Evolutionary conservation across 2,113 vertebrate species (phyloP).

Genomic region (Piaya cayana): DNA sequence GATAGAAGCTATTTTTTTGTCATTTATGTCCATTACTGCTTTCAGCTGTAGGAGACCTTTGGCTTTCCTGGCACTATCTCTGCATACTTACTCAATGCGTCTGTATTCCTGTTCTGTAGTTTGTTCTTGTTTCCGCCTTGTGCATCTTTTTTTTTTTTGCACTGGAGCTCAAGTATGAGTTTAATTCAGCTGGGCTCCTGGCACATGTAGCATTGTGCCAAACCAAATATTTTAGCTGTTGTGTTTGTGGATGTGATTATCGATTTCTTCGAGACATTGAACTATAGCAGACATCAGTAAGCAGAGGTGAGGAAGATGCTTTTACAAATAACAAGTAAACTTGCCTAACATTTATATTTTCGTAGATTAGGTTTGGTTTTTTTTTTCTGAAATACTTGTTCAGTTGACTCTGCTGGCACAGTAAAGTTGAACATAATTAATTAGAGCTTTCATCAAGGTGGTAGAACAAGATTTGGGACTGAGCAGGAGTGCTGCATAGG

Average conservation of each 20-base stretch:
- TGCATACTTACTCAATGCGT: background rate
- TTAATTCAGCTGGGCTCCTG: background rate
- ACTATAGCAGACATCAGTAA: background rate
- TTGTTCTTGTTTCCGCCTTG: background rate
- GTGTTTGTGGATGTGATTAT: background rate
- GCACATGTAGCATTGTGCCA: constrained; percentile 10
- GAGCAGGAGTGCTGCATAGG: background rate
- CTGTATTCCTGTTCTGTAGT: background rate
- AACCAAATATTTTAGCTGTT: background rate
- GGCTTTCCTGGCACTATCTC: background rate
- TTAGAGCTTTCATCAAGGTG: background rate
- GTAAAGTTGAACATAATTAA: background rate
- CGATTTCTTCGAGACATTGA: background rate
- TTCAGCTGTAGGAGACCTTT: background rate
- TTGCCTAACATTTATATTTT: background rate
- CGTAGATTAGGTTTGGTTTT: background rate
- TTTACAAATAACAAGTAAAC: background rate
- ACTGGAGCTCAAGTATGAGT: background rate
- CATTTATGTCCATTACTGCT: background rate
- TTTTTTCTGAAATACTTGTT: background rate
- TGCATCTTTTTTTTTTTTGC: background rate
- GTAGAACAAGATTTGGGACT: background rate
- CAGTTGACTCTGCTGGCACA: background rate
- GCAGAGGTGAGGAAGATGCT: background rate
- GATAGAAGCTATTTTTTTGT: background rate